Evolutionary conservation across 1,140 invertebrate genomes (phyloP).

Genomic region (Phymastichus coffea): DNA sequence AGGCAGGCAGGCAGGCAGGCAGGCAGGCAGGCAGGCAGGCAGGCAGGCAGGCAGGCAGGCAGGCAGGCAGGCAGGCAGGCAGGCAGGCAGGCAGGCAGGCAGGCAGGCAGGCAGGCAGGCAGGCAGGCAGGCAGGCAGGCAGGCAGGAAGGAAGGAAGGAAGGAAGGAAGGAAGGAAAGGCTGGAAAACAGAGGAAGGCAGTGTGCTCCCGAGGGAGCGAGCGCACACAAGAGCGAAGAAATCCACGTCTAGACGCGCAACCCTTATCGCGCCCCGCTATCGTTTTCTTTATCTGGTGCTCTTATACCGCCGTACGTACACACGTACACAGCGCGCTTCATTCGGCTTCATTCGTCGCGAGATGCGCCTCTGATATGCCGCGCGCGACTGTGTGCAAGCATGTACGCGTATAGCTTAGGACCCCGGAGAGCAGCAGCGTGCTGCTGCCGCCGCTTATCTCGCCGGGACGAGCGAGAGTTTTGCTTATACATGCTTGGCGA

Average conservation of each 20-base stretch:
- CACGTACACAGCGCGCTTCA: constrained; percentile 21
- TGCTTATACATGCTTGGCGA: background rate
- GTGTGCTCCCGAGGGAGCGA: constrained; percentile 41
- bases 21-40: too few species aligned
- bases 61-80: too few species aligned
- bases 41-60: too few species aligned
- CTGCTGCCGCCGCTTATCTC: background rate
- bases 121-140: constrained; percentile 1
- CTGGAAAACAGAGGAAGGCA: constrained; percentile 36
- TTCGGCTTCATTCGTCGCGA: constrained; percentile 27
- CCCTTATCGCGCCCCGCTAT: constrained; percentile 16
- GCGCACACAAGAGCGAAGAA: constrained; percentile 41
- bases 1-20: too few species aligned
- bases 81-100: too few species aligned
- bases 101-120: background rate
- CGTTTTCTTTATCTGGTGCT: background rate
- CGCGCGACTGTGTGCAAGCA: too few species aligned
- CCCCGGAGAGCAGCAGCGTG: too few species aligned
- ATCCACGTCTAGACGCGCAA: constrained; percentile 41
- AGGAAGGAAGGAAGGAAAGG: too few species aligned
- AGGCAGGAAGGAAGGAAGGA: constrained; percentile 38
- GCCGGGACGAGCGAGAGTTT: constrained; percentile 8
- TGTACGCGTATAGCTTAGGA: too few species aligned
- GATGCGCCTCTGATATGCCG: constrained; percentile 29
- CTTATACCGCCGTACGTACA: too few species aligned